These are phyloP conservation scores for Coronaproctus castanopsis DNA, from an alignment of 2,888 invertebrate genomes.

Conservation along the genomic window DNA sequence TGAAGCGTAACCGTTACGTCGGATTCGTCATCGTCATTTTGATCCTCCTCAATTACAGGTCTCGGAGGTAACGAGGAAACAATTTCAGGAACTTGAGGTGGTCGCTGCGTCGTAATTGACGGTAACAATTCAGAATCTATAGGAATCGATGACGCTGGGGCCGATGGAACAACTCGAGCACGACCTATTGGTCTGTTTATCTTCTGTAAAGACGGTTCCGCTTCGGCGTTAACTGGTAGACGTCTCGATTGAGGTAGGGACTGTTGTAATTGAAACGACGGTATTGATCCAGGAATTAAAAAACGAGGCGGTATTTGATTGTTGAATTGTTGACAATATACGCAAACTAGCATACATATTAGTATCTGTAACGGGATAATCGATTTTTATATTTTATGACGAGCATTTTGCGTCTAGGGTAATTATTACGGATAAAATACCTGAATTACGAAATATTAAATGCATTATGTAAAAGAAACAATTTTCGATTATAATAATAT, in stretches of 20 bases:
- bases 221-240: slow-evolving; percentile 26
- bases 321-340: slow-evolving; percentile 18
- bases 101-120: slow-evolving; percentile 1
- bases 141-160: slow-evolving; percentile 22
- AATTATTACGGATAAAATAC: no score
- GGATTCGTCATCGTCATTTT: slow-evolving; percentile 31
- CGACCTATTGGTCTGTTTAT: slow-evolving; percentile 4
- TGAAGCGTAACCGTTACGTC: slow-evolving; percentile 30
- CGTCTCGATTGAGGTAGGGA: slow-evolving; percentile 14
- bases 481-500: no score
- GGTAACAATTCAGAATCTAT: slow-evolving; percentile 1
- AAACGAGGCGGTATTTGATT: slow-evolving; percentile 41
- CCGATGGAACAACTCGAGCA: slow-evolving; percentile 23
- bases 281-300: slow-evolving; percentile 42
- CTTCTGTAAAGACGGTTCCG: slow-evolving; percentile 24
- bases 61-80: slow-evolving; percentile 24
- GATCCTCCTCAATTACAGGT: slow-evolving; percentile 22
- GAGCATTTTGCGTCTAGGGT: no score
- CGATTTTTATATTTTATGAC: no score
- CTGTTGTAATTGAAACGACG: slow-evolving; percentile 26
- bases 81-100: background rate
- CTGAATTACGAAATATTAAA: no score
- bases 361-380: background rate
- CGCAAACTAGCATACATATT: background rate
- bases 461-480: no score